Conservation (phyloP, 2,888 invertebrate species). For the Allophyes oxyacanthae region DNA sequence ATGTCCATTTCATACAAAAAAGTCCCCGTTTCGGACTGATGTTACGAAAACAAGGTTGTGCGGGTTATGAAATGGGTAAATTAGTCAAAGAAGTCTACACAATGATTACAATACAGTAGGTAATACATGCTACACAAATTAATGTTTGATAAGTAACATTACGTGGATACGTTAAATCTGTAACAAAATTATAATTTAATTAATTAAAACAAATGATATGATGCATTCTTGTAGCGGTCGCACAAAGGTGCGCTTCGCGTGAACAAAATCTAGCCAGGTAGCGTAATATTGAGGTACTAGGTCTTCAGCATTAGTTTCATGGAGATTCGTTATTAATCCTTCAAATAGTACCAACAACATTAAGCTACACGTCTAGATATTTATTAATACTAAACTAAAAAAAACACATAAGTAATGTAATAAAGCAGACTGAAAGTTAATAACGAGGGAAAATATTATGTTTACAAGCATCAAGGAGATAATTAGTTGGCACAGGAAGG, state of each 20-base stretch:
- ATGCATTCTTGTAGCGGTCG: conserved; percentile 87
- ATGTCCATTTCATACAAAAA: conserved; percentile 87
- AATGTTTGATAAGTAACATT: conserved; percentile 72
- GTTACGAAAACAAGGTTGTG: conserved; percentile 58
- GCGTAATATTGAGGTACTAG: conserved; percentile 57
- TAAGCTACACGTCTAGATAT: conserved; percentile 55
- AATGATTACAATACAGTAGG: conserved; percentile 56
- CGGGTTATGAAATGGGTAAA: conserved; percentile 70
- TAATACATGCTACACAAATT: conserved; percentile 70
- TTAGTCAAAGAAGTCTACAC: conserved; percentile 58
- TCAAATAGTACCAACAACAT: conserved; percentile 48
- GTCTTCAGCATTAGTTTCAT: conserved; percentile 20
- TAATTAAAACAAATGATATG: conserved; percentile 89
- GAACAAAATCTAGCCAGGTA: conserved; percentile 58
- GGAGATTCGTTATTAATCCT: conserved; percentile 37
- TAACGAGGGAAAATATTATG: conserved; percentile 57
- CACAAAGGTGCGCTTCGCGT: conserved; percentile 77
- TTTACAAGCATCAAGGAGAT: conserved; percentile 57
- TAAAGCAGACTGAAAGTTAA: conserved; percentile 61
- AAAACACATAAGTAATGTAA: conserved; percentile 68
- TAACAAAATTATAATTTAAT: conserved; percentile 82
- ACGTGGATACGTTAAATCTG: conserved; percentile 77
- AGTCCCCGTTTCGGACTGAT: conserved; percentile 79
- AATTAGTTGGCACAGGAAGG: conserved; percentile 58
- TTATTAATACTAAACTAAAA: conserved; percentile 76